A percentile compares a stretch with the other conserved stretches of the same genome.
phyloP scores from a whole-genome alignment of 2,888 invertebrate species.

The Drosophila ustulata region DNA sequence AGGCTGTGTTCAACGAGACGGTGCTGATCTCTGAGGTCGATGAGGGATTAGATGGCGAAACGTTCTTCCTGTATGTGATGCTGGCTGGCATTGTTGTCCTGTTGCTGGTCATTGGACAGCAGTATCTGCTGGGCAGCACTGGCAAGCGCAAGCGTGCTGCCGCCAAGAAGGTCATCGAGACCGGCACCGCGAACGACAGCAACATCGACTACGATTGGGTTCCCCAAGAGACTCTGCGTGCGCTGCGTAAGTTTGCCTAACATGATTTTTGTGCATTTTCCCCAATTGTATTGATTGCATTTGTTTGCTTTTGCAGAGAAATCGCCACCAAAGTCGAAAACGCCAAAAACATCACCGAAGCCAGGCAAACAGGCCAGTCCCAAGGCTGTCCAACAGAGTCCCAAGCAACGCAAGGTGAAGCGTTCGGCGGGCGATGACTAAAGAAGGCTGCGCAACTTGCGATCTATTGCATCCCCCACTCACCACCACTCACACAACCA shows the following conservation, averaged over 20 bases:
- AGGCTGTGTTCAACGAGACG: slow-evolving; percentile 99
- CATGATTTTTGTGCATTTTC: neutral
- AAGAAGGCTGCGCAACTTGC: slow-evolving; percentile 64
- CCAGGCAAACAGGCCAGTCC: slow-evolving; percentile 86
- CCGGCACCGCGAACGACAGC: slow-evolving; percentile 94
- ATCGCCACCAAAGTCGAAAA: slow-evolving; percentile 88
- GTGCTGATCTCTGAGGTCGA: slow-evolving; percentile 98
- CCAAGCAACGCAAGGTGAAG: slow-evolving; percentile 91
- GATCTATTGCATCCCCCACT: slow-evolving; percentile 22
- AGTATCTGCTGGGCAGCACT: slow-evolving; percentile 93
- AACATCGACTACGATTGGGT: slow-evolving; percentile 99
- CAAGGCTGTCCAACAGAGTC: slow-evolving; percentile 88
- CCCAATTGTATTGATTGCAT: no score
- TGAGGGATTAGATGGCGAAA: slow-evolving; percentile 98
- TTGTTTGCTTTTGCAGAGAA: slow-evolving; percentile 87
- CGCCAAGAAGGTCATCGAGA: slow-evolving; percentile 91
- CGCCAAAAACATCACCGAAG: slow-evolving; percentile 86
- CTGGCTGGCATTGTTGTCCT: slow-evolving; percentile 95
- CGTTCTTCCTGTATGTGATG: slow-evolving; percentile 98
- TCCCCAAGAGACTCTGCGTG: slow-evolving; percentile 94
- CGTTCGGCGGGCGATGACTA: slow-evolving; percentile 90
- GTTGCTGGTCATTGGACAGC: slow-evolving; percentile 94
- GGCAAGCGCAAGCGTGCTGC: slow-evolving; percentile 88
- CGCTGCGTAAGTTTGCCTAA: slow-evolving; percentile 89
- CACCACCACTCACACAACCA: slow-evolving; percentile 24